Evolutionary conservation across 2,113 vertebrate genomes (phyloP), one percentile per base, ranked within the genome.

Genomic region (Phoxinus phoxinus): DNA sequence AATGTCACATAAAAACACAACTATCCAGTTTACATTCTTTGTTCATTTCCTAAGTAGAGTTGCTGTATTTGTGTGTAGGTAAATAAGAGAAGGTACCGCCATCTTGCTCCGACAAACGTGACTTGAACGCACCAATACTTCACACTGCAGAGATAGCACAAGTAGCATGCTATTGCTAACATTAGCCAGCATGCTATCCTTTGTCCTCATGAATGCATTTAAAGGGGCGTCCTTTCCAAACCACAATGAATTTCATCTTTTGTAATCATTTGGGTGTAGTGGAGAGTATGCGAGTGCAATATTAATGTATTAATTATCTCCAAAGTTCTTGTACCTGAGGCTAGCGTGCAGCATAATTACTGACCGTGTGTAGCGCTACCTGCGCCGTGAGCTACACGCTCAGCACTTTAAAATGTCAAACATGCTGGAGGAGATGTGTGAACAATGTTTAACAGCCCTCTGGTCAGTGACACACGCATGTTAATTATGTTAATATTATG

Each of bases 321-420:
- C 44, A 78, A 85, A 77, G 69, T 65, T 67, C 58, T 84, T 19
- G 27, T 59, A 78, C 84, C 74, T 3, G 51, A 30, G 80, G 87
- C 59, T 27, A 72, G 25, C 35, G 9, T 35, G 71, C 77, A 82
- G 72, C 48, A 82, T 87, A 82, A 82, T 75, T 65, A 69, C 56
- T 61, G 51, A 51, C 32, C 73, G 74, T 85, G 58, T 82, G 71
- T 77, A 71, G 72, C 63, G 58, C 35, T 83, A 75, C 63, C 72
- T 77, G 27, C 2, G n/a, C 84, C 74, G 51, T 30, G 30, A 74
- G 78, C 86, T 76, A 75, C 71, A 65, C 61, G 69, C 73, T 75
- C 65, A 83, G 77, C 79, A 79, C 86, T 75, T 75, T 76, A 56
- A 84, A 74, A 81, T 87, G 86, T 89, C 84, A 87, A 84, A 85